Base-by-base conservation (phyloP, 2,888 invertebrate genomes). In the Pseudococcus longispinus region DNA sequence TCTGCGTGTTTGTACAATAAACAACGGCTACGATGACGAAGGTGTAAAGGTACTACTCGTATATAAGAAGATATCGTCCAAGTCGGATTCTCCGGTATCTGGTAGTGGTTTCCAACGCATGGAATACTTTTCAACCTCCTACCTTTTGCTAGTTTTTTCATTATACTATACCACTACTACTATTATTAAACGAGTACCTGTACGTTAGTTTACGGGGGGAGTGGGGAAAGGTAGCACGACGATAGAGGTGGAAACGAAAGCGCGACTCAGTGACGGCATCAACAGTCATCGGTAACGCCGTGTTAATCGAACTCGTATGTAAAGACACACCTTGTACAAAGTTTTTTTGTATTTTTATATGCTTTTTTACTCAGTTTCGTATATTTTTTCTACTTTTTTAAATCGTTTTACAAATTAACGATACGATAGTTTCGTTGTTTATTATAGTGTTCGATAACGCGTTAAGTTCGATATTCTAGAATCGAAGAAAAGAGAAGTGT, bases 231-330 rank as follows among this genome's bases (percentile, higher is more conserved):
- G 77, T 80, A 80, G 32, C 29, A 6, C n/a, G 6, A 20, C 42
- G 77, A 18, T 42, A 42, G 77, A 42, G 77, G 77, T 80, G 77
- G 77, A 80, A 80, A 80, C 77, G 77, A 80, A 80, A 80, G 77
- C 77, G 77, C 77, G 77, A 80, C 77, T 80, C 77, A 80, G 77
- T 80, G 77, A 80, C 77, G 77, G 77, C 77, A 80, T 80, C 77
- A 80, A 80, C 77, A 80, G 77, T 80, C 77, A 42, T 80, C 77
- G 77, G 42, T 80, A 37, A 42, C 42, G 77, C 42, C 18, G 29
- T 23, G 77, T 80, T 15, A 80, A 80, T 23, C 29, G 42, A 18
- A 37, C 77, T 37, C 77, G 77, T 42, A 80, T 20, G 32, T 2
- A 2, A 23, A 20, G 77, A 80, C 77, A 80, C 77, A 80, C 77